These are phyloP conservation scores for Psophia crepitans DNA, from an alignment of 2,113 vertebrate genomes.

Conservation along the genomic window DNA sequence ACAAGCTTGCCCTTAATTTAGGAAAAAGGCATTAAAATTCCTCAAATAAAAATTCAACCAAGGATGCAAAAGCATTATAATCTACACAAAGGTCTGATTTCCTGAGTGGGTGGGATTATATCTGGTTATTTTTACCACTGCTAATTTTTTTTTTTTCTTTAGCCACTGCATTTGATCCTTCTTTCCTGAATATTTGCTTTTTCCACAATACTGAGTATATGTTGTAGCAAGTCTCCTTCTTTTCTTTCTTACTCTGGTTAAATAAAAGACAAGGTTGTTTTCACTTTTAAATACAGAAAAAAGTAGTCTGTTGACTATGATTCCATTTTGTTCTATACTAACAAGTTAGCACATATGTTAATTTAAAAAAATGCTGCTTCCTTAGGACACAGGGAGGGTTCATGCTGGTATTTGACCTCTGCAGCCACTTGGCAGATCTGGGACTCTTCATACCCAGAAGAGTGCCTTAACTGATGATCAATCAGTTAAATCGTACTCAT, in stretches of 20 bases:
- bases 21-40: neutral
- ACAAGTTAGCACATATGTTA: neutral
- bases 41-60: neutral
- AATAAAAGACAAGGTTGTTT: neutral
- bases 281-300: neutral
- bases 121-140: neutral
- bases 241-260: neutral
- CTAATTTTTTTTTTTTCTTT: neutral
- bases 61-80: neutral
- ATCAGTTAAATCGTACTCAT: neutral
- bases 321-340: neutral
- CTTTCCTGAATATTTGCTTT: neutral
- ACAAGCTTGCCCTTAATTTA: conserved; percentile 9
- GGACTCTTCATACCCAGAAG: neutral
- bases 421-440: conserved; percentile 7
- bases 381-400: neutral
- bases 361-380: neutral
- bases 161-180: neutral
- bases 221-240: neutral
- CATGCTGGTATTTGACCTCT: conserved; percentile 25
- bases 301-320: neutral
- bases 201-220: neutral
- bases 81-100: neutral
- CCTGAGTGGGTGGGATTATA: neutral
- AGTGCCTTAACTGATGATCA: conserved; percentile 40